phyloP scores from a whole-genome alignment of 2,113 vertebrate species.

The Cochlearius cochlearius region DNA sequence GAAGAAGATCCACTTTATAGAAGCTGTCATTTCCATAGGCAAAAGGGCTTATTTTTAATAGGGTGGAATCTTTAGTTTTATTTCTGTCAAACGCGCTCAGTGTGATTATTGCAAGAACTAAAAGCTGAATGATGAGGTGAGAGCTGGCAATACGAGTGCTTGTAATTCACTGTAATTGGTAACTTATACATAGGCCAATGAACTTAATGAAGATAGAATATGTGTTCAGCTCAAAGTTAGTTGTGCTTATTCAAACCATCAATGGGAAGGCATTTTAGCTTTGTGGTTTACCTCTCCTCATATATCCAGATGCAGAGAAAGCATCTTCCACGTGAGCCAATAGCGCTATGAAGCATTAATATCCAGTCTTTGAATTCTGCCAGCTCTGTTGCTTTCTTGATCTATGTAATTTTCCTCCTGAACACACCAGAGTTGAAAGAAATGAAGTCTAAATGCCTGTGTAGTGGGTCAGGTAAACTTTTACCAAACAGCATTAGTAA shows the following conservation, averaged over 20 bases:
- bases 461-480: background rate
- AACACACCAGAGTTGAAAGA: background rate
- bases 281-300: background rate
- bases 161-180: constrained; percentile 23
- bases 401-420: background rate
- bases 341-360: background rate
- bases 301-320: background rate
- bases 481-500: background rate
- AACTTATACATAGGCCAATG: background rate
- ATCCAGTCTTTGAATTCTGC: background rate
- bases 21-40: background rate
- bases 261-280: background rate
- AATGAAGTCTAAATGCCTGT: background rate
- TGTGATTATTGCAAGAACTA: background rate
- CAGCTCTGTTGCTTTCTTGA: background rate
- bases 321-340: background rate
- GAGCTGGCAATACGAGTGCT: background rate
- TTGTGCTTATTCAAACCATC: background rate
- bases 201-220: background rate
- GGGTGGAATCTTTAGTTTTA: background rate
- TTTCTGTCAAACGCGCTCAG: background rate
- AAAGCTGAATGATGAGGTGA: background rate
- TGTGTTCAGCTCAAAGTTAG: background rate
- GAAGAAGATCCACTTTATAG: background rate
- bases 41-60: background rate